phyloP scores from a whole-genome alignment of 2,888 invertebrate genomes.

The Metellina segmentata region DNA sequence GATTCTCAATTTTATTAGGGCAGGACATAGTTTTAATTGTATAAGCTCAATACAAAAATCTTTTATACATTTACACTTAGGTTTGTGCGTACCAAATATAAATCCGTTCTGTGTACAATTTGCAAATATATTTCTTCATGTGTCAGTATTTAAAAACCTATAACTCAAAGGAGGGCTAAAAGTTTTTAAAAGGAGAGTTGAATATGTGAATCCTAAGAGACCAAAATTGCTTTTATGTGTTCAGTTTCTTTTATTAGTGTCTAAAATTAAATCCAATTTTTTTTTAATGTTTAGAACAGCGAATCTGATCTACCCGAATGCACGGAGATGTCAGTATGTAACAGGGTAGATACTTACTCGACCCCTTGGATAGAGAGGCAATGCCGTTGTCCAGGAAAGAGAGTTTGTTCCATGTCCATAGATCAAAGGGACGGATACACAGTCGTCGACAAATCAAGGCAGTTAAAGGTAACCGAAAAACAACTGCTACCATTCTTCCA shows the following conservation, averaged over 20 bases:
- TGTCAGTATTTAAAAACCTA: no score
- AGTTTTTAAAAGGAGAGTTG: not conserved
- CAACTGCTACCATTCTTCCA: no score
- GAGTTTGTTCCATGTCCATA: conserved; percentile 83
- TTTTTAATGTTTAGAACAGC: conserved; percentile 85
- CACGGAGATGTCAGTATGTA: conserved; percentile 89
- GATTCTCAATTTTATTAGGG: no score
- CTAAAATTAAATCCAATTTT: not conserved
- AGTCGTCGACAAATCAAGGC: conserved; percentile 83
- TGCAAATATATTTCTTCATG: no score
- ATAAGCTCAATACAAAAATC: no score
- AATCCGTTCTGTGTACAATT: no score
- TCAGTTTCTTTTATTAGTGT: not conserved
- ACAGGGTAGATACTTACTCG: conserved; percentile 92
- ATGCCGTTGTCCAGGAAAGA: conserved; percentile 87
- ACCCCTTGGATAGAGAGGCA: conserved; percentile 93
- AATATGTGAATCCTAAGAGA: not conserved
- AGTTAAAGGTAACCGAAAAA: conserved; percentile 81
- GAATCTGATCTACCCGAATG: conserved; percentile 91
- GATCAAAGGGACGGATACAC: conserved; percentile 87
- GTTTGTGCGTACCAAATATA: no score
- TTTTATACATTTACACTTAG: no score
- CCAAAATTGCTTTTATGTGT: not conserved
- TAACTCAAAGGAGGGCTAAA: not conserved
- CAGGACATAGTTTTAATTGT: no score